Percentiles rank a stretch among this genome's conserved stretches.
These are phyloP conservation scores for Acrocephalus scirpaceus DNA, from an alignment of 2,797 vertebrate genomes.

Conservation along the genomic window DNA sequence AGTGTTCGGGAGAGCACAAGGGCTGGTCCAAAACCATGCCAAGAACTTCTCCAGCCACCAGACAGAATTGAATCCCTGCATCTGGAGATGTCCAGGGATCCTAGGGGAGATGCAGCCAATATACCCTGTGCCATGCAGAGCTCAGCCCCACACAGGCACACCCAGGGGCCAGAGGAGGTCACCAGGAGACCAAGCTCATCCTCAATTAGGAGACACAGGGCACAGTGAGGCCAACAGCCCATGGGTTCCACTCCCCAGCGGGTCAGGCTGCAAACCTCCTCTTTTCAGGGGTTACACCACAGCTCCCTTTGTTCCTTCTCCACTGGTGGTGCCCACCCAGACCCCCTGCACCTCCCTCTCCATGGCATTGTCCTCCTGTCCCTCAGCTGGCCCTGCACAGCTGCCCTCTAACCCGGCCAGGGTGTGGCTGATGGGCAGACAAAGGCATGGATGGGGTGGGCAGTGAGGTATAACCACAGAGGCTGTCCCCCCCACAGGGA, in stretches of 20 bases:
- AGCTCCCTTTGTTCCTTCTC: neutral
- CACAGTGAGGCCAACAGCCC: accelerated
- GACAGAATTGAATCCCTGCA: neutral
- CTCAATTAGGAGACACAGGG: accelerated
- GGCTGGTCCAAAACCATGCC: neutral
- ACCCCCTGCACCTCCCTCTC: neutral
- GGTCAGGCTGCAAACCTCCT: neutral
- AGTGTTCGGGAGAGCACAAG: neutral
- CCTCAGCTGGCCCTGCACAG: neutral
- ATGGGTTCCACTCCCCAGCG: accelerated
- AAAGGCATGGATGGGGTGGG: neutral
- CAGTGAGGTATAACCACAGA: neutral
- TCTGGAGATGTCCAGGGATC: accelerated
- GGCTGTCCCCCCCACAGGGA: neutral
- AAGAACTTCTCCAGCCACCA: neutral
- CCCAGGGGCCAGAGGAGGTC: neutral
- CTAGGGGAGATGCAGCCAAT: neutral
- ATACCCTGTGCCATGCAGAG: neutral
- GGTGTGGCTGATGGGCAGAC: neutral
- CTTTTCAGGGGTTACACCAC: neutral
- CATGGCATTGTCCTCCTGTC: neutral
- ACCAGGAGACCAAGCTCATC: neutral
- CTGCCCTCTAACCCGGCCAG: neutral
- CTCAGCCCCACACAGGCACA: neutral
- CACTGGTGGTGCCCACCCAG: neutral